Percentiles rank a stretch among this genome's conserved stretches.
These are phyloP conservation scores for Pantherophis guttatus DNA, from an alignment of 2,113 vertebrate genomes.

Conservation along the genomic window DNA sequence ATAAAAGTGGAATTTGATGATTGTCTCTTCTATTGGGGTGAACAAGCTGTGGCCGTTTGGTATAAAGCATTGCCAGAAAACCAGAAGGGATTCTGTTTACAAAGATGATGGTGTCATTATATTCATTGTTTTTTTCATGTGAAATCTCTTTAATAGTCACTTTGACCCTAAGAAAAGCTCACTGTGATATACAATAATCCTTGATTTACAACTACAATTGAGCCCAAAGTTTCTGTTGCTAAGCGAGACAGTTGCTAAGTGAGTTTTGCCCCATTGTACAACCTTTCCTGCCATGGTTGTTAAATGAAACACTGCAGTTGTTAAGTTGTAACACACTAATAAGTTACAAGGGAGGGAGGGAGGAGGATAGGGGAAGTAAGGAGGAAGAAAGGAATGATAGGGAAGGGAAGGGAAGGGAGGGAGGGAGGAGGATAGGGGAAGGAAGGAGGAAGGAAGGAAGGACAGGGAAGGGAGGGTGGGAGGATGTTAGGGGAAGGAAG, in stretches of 20 bases:
- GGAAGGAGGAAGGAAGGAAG: too few relatives aligned
- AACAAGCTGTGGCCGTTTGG: not conserved
- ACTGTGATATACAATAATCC: not conserved
- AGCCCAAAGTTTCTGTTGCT: not conserved
- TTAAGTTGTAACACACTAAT: not conserved
- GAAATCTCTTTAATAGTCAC: not conserved
- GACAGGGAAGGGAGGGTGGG: too few relatives aligned
- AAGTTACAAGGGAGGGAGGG: not conserved
- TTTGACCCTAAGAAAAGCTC: not conserved
- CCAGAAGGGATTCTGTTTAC: not conserved
- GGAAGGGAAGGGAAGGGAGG: too few relatives aligned
- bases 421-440: too few relatives aligned
- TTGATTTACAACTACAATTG: not conserved
- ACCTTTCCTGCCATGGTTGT: not conserved
- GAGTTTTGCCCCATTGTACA: not conserved
- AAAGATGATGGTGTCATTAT: not conserved
- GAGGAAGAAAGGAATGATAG: too few relatives aligned
- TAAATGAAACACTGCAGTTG: not conserved
- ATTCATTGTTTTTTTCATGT: not conserved
- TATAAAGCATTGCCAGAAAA: slow-evolving; percentile 8
- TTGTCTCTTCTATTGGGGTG: not conserved
- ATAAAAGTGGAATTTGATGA: slow-evolving; percentile 4
- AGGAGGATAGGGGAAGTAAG: too few relatives aligned
- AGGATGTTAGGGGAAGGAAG: too few relatives aligned
- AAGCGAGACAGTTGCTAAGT: not conserved